Evolutionary conservation across 2,113 vertebrate species (phyloP).

Genomic region (Sigmodon hispidus): DNA sequence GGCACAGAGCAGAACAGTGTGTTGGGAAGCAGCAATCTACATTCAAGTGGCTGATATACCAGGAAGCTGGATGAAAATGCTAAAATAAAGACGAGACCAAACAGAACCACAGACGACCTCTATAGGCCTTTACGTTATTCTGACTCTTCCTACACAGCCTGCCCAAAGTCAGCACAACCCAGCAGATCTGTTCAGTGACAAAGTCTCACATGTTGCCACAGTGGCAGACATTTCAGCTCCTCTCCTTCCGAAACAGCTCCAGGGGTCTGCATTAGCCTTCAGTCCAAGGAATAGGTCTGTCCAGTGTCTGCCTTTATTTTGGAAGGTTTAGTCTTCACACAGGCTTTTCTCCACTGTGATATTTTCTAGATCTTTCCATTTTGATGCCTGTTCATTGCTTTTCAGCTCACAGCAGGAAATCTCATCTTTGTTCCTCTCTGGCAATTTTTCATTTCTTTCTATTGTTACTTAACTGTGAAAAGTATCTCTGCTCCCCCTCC

Average conservation of each 20-base stretch:
- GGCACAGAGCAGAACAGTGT: background rate
- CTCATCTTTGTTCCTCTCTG: slow-evolving; percentile 66
- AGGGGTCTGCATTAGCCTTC: background rate
- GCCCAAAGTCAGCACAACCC: background rate
- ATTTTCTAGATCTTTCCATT: slow-evolving; percentile 55
- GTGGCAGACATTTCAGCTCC: background rate
- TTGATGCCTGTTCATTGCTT: slow-evolving; percentile 58
- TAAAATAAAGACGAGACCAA: background rate
- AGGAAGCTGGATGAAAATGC: background rate
- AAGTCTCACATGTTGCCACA: background rate
- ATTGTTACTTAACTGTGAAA: slow-evolving; percentile 77
- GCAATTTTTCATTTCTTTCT: slow-evolving; percentile 71
- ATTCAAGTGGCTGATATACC: background rate
- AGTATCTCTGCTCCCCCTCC: slow-evolving; percentile 61
- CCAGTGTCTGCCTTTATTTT: background rate
- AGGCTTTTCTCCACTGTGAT: slow-evolving; percentile 39
- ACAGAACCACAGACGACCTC: background rate
- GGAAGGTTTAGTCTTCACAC: background rate
- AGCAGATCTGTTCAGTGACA: background rate
- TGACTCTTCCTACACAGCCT: background rate
- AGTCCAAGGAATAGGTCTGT: background rate
- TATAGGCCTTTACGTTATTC: background rate
- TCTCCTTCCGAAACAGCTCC: slow-evolving; percentile 14
- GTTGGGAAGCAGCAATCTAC: background rate
- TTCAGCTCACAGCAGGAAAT: slow-evolving; percentile 64